Evolutionary conservation across 1,140 invertebrate species (phyloP).

Genomic region (Ridgeia piscesae): DNA sequence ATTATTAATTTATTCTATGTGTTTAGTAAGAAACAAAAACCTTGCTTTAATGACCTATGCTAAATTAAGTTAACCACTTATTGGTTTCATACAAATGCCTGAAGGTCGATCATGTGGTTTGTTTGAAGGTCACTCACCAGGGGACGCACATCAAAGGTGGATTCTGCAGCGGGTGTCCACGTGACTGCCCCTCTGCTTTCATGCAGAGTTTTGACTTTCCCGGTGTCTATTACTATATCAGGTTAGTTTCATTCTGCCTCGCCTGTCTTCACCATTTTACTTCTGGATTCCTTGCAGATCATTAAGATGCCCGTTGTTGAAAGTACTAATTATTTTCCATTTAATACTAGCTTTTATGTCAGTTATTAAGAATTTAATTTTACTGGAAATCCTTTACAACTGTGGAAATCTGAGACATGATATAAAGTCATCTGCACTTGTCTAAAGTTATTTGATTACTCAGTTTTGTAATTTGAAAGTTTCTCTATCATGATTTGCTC

Average conservation of each 20-base stretch:
- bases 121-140: slow-evolving; percentile 51
- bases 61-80: background rate
- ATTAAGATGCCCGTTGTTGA: background rate
- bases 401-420: too few species aligned
- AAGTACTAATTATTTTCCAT: too few species aligned
- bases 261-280: background rate
- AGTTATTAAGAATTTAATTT: background rate
- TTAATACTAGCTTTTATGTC: too few species aligned
- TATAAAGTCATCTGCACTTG: too few species aligned
- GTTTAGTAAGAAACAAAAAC: background rate
- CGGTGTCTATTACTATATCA: slow-evolving; percentile 55
- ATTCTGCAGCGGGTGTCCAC: slow-evolving; percentile 51
- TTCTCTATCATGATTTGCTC: background rate
- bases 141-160: slow-evolving; percentile 48
- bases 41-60: background rate
- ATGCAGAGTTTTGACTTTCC: slow-evolving; percentile 49
- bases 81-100: background rate
- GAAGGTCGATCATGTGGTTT: slow-evolving; percentile 7
- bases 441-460: too few species aligned
- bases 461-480: background rate
- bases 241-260: slow-evolving; percentile 4
- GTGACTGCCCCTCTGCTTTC: slow-evolving; percentile 55
- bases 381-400: too few species aligned
- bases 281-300: background rate
- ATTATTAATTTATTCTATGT: background rate